Conservation (phyloP, 92 coral and sea anemone species). For the Heliopora coerulea region DNA sequence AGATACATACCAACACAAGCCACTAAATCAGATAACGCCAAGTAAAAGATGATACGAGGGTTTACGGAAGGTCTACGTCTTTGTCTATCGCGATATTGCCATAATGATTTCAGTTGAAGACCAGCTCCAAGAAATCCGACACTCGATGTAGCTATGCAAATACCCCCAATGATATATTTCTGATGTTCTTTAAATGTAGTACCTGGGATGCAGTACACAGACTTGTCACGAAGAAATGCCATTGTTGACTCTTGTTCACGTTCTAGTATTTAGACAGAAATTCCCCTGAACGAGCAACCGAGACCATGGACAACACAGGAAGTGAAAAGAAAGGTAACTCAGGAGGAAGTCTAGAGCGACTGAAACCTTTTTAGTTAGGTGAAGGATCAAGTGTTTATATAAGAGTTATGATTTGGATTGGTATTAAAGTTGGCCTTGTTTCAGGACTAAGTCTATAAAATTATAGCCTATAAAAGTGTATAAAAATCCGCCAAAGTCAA, state of each 20-base stretch:
- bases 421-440: too few relatives aligned
- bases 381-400: too few relatives aligned
- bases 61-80: constrained; percentile 69
- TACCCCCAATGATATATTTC: constrained; percentile 56
- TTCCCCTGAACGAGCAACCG: too few relatives aligned
- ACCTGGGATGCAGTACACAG: constrained; percentile 70
- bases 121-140: constrained; percentile 80
- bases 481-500: too few relatives aligned
- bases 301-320: too few relatives aligned
- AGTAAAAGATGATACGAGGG: constrained; percentile 61
- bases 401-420: too few relatives aligned
- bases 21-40: constrained; percentile 82
- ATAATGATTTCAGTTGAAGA: constrained; percentile 71
- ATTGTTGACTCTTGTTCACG: constrained; percentile 52
- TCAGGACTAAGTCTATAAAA: too few relatives aligned
- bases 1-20: constrained; percentile 79
- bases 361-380: too few relatives aligned
- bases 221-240: constrained; percentile 83
- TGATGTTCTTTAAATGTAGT: constrained; percentile 29
- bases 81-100: constrained; percentile 21
- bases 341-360: too few relatives aligned
- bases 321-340: too few relatives aligned
- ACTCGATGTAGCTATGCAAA: constrained; percentile 72
- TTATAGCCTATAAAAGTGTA: too few relatives aligned
- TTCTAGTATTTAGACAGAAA: too few relatives aligned